phyloP scores from a whole-genome alignment of 1,140 invertebrate species.

The Solenopsis invicta region DNA sequence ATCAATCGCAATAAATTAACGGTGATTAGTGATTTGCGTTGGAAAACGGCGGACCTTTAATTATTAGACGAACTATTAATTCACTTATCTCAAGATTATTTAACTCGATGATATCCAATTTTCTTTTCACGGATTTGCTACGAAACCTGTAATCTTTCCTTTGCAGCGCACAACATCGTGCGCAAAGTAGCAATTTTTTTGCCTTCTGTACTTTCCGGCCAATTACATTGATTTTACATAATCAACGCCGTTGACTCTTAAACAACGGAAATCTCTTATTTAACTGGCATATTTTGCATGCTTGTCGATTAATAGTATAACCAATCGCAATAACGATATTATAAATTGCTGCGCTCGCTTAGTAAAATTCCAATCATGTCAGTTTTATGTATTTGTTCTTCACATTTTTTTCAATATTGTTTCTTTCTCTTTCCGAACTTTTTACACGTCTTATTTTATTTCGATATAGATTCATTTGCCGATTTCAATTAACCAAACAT shows the following conservation, averaged over 20 bases:
- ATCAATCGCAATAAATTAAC: conserved; percentile 3
- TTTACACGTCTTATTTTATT: background rate
- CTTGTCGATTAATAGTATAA: background rate
- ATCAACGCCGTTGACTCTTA: background rate
- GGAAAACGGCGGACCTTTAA: background rate
- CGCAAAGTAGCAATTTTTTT: conserved; percentile 29
- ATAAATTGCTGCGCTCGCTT: background rate
- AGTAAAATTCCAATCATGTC: background rate
- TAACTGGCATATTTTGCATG: background rate
- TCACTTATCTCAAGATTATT: conserved; percentile 39
- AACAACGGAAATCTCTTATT: conserved; percentile 3
- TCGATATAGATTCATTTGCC: background rate
- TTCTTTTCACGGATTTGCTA: conserved; percentile 21
- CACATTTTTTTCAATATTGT: background rate
- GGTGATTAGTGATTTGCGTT: background rate
- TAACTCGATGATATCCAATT: conserved; percentile 39
- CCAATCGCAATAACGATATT: background rate
- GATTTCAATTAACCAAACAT: background rate
- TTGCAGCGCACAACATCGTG: background rate
- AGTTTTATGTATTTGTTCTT: background rate
- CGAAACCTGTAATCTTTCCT: conserved; percentile 40
- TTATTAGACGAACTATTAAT: conserved; percentile 12
- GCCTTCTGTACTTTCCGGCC: conserved; percentile 2
- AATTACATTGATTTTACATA: conserved; percentile 30
- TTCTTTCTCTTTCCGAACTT: too few relatives aligned